Evolutionary conservation across 1,140 invertebrate species (phyloP), one percentile per base, ranked within the genome.

Genomic region (Copidosoma floridanum): DNA sequence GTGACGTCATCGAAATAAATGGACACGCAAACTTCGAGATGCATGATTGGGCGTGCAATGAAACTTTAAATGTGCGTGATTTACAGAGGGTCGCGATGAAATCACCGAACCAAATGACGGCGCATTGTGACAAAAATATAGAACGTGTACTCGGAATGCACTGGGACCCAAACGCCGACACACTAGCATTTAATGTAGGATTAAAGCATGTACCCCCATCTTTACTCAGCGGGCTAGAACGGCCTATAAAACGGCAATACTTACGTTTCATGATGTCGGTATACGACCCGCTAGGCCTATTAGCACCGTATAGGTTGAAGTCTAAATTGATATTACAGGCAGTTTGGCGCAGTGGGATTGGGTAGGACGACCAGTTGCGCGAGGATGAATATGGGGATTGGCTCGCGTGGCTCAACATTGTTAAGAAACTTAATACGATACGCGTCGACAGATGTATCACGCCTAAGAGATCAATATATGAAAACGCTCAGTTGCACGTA

Each of bases 251-350:
- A 61, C 27, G 68, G 26, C 51, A 64, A 18, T 50, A 70, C 21
- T 52, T 73, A 21, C 54, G 63, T 0, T 47, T 67, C 12, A 59
- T 71, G 2, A 65, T 71, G 62, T 53, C 64, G 18, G 63, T 77
- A 27, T 80, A 68, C 61, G 75, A 79, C 52, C 68, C 74, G 1
- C 63, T 74, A 7, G 75, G 74, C 18, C 70, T 74, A 48, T 24
- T 79, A 14, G 57, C 71, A 11, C 73, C 74, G 10, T 69, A 73
- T 41, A 61, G 54, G 10, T 70, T 79, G 29, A 68, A 64, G 55
- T 41, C 62, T 26, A 78, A 76, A 70, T 71, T 75, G n/a, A 38
- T 78, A 2, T 48, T 80, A 1, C 76, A 78, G 64, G 51, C 71
- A 10, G 61, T 74, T 16, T 75, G 72, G 68, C 2, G 14, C 4